A percentile compares a stretch with the other conserved stretches of the same genome.
Evolutionary conservation across 2,888 invertebrate species (phyloP).

Genomic region (Eledona agricola): DNA sequence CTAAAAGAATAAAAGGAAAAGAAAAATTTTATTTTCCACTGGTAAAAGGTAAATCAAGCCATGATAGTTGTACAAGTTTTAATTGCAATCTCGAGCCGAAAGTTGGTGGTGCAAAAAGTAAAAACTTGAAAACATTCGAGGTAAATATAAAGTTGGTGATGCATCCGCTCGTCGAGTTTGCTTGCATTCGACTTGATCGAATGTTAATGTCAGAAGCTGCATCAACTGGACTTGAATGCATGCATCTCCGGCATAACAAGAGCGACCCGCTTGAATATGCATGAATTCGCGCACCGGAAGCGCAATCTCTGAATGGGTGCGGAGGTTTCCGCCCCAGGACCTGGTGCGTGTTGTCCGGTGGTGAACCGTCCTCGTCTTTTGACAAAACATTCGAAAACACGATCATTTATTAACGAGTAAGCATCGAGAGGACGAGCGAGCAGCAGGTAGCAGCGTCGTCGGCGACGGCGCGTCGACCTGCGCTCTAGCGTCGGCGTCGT

Average conservation of each 20-base stretch:
- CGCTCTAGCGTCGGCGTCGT: constrained; percentile 61
- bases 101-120: too few relatives aligned
- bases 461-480: constrained; percentile 59
- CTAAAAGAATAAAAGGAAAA: too few relatives aligned
- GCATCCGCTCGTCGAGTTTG: too few relatives aligned
- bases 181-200: too few relatives aligned
- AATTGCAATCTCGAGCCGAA: too few relatives aligned
- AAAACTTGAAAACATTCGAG: too few relatives aligned
- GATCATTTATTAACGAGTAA: constrained; percentile 56
- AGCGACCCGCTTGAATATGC: not conserved
- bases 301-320: not conserved
- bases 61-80: too few relatives aligned
- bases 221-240: too few relatives aligned
- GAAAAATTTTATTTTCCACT: too few relatives aligned
- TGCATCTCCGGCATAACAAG: constrained; percentile 9
- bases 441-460: constrained; percentile 59
- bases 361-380: not conserved
- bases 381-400: constrained; percentile 53
- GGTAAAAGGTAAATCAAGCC: too few relatives aligned
- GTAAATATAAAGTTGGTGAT: too few relatives aligned
- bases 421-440: constrained; percentile 52
- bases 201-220: too few relatives aligned
- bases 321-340: not conserved
- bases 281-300: constrained; percentile 1
- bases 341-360: not conserved